Evolutionary conservation across 2,888 invertebrate species (phyloP).

Genomic region (Deilephila porcellus): DNA sequence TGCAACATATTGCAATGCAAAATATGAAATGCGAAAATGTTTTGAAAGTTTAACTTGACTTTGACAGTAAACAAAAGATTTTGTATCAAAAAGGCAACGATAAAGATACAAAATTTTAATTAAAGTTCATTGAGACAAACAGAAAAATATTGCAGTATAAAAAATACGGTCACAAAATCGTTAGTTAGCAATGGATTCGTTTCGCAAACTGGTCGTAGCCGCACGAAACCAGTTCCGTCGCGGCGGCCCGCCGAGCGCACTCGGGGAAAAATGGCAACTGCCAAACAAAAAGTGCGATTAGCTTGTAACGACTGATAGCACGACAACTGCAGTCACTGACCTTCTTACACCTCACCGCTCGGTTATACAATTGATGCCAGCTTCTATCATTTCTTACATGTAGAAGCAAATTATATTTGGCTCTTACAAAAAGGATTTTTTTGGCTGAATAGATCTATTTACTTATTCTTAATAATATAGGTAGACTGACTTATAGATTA

Average conservation of each 20-base stretch:
- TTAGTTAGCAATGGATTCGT: constrained; percentile 52
- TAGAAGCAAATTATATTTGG: not conserved
- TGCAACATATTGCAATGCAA: not conserved
- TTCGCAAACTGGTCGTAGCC: constrained; percentile 52
- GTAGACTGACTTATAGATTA: no score
- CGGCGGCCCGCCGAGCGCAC: constrained; percentile 43
- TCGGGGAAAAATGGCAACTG: constrained; percentile 51
- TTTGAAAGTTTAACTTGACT: no score
- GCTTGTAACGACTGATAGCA: constrained; percentile 29
- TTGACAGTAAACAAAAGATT: no score
- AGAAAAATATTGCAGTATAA: constrained; percentile 42
- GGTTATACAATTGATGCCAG: constrained; percentile 1
- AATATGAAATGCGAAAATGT: not conserved
- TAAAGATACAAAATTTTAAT: not conserved
- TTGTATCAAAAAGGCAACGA: no score
- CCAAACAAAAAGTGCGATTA: constrained; percentile 49
- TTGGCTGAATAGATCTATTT: not conserved
- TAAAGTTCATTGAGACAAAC: not conserved
- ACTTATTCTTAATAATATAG: not conserved
- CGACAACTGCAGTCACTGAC: constrained; percentile 29
- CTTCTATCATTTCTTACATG: not conserved
- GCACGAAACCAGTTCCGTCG: constrained; percentile 51
- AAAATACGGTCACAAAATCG: constrained; percentile 50
- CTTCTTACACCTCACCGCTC: constrained; percentile 25
- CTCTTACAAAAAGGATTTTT: not conserved